Conservation (phyloP, 2,113 vertebrate species). For the Aramus guarauna region DNA sequence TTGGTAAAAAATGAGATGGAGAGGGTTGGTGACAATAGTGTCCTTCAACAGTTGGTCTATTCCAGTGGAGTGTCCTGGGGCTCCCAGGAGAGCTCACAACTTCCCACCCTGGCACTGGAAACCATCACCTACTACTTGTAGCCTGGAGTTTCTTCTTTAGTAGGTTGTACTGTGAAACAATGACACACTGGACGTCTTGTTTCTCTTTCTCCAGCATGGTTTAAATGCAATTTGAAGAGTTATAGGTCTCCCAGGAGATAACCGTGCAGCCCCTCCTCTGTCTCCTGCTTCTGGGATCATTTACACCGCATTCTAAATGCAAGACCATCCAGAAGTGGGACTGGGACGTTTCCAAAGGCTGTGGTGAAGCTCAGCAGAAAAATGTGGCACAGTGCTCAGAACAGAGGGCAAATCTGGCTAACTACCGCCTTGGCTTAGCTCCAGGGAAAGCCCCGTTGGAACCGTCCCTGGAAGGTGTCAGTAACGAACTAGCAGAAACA, state of each 20-base stretch:
- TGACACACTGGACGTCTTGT: neutral
- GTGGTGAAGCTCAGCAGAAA: neutral
- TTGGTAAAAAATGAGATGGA: neutral
- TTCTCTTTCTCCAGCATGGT: neutral
- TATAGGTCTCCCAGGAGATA: neutral
- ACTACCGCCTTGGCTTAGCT: neutral
- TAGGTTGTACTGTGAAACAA: neutral
- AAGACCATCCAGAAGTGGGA: neutral
- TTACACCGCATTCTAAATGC: neutral
- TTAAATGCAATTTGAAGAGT: neutral
- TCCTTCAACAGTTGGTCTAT: neutral
- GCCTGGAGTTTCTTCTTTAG: neutral
- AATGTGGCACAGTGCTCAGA: neutral
- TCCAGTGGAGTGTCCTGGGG: neutral
- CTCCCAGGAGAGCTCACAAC: neutral
- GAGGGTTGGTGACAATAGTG: neutral
- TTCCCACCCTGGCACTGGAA: neutral
- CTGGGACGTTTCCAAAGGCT: neutral
- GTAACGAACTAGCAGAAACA: accelerated
- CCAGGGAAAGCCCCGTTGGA: neutral
- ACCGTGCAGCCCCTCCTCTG: neutral
- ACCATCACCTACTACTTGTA: neutral
- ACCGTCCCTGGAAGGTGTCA: neutral
- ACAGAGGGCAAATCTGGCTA: neutral
- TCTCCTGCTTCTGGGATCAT: neutral